Base-by-base conservation (phyloP, 2,888 invertebrate genomes). In the Keiferia lycopersicella region DNA sequence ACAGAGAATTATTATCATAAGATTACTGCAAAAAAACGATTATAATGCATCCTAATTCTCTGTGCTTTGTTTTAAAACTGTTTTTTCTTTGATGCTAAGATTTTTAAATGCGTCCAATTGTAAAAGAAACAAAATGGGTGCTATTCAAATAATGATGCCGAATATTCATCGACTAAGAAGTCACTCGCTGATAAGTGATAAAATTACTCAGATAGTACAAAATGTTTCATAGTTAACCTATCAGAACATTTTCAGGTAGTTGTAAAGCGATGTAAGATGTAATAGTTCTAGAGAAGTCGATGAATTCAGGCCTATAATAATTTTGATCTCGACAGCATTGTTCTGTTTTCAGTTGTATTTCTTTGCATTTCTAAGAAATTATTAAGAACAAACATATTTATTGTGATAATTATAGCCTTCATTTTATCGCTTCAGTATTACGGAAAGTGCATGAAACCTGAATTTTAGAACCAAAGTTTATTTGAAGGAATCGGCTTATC, bases 381-480 rank as follows among this genome's bases (percentile, higher is more conserved):
- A 65, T 61, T 68, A 68, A 64, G 68, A 66, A 66, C 66, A 65
- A 66, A 66, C 57, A 63, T 56, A 67, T 68, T 68, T 68, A 68
- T 68, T 68, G 70, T 70, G 68, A 70, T 69, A 69, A 65, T 67
- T 57, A 14, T 62, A 61, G 22, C 45, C 53, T 64, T 66, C 45
- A 63, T n/a, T n/a, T 14, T 34, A 34, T 53, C 59, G 68, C 67
- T 70, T 68, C 67, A 69, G 66, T 66, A 66, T 64, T 64, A 60
- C 14, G 45, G 57, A 57, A 34, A 39, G 38, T 38, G 53, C 38
- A 10, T 14, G 53, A 30, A 26, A 64, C 66, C 79, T 73, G 72
- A 73, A 70, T 78, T 80, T 76, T 77, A 64, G 64, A 65, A 73
- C 69, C 63, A 63, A 63, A 63, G 63, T 57, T 57, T 53, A 14